Evolutionary conservation across 2,113 vertebrate genomes (phyloP), one percentile per base, ranked within the genome.

Genomic region (Alligator mississippiensis): DNA sequence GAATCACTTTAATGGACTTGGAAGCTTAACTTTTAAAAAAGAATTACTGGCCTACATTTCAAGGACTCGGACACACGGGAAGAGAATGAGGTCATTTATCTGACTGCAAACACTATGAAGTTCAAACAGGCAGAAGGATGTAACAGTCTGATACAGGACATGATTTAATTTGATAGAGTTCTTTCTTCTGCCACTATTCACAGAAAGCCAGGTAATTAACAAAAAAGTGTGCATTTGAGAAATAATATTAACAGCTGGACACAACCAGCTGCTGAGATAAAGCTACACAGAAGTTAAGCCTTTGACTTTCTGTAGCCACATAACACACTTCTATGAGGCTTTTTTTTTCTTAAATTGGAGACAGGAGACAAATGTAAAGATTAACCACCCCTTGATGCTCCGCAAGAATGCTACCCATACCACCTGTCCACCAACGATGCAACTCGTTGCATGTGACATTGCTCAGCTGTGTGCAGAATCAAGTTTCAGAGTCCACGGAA

Each of bases 201-300:
- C 4, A 34, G 58, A 93, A 91, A 91, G n/a, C 13, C 80, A 93
- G 62, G 24, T 93, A 94, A 93, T 93, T 89, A 90, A 75, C n/a
- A 77, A 86, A 63, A 90, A 70, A 18, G 0, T 66, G 85, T 16
- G 85, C 5, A 84, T 62, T 34, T 89, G 77, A 93, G 92, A 55
- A 93, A 94, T 64, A 94, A 66, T 57, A 87, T 82, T 82, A 96
- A 95, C 80, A 96, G 93, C 95, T 94, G 90, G 93, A 95, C 87
- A 80, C 55, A 81, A 86, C 70, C 77, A 90, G 90, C 74, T 95
- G 88, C 80, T 91, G 80, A 91, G 30, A 30, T 87, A 80, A 86
- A 91, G 90, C 84, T 91, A 85, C 70, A 87, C 84, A 90, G 83
- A 79, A 59, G 75, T 59, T 84, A 79, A 93, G n/a, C 25, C 57